phyloP scores from a whole-genome alignment of 2,888 invertebrate species.

The Xestia sexstrigata region DNA sequence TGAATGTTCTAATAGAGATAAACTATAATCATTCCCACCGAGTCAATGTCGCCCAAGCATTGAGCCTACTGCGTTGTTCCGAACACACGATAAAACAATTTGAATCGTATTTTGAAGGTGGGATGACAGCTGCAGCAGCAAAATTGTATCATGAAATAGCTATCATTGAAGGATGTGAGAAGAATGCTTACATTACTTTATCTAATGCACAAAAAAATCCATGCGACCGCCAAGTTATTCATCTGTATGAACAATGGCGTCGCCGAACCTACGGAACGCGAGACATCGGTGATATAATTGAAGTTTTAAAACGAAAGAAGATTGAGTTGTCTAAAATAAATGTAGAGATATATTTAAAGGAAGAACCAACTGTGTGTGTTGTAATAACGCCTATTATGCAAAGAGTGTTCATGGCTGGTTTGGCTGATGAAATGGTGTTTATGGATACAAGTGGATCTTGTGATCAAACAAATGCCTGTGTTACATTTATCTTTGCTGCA shows the following conservation, averaged over 20 bases:
- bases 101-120: conserved; percentile 55
- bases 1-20: conserved; percentile 55
- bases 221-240: conserved; percentile 40
- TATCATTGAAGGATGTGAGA: conserved; percentile 56
- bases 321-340: not conserved
- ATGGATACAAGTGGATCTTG: conserved; percentile 36
- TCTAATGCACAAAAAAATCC: conserved; percentile 50
- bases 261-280: conserved; percentile 39
- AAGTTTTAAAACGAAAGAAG: too few relatives aligned
- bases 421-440: conserved; percentile 37
- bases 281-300: conserved; percentile 34
- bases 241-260: conserved; percentile 50
- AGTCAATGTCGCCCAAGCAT: conserved; percentile 49
- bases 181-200: conserved; percentile 28
- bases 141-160: conserved; percentile 54
- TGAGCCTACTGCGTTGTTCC: conserved; percentile 58
- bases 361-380: conserved; percentile 34
- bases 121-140: conserved; percentile 58
- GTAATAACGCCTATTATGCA: conserved; percentile 21
- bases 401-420: conserved; percentile 38
- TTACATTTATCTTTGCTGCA: conserved; percentile 46
- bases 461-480: conserved; percentile 40
- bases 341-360: conserved; percentile 10
- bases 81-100: conserved; percentile 60
- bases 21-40: conserved; percentile 57